A percentile compares a stretch with the other conserved stretches of the same genome.
These are phyloP conservation scores for Recurvirostra avosetta DNA, from an alignment of 2,113 vertebrate genomes.

Conservation along the genomic window DNA sequence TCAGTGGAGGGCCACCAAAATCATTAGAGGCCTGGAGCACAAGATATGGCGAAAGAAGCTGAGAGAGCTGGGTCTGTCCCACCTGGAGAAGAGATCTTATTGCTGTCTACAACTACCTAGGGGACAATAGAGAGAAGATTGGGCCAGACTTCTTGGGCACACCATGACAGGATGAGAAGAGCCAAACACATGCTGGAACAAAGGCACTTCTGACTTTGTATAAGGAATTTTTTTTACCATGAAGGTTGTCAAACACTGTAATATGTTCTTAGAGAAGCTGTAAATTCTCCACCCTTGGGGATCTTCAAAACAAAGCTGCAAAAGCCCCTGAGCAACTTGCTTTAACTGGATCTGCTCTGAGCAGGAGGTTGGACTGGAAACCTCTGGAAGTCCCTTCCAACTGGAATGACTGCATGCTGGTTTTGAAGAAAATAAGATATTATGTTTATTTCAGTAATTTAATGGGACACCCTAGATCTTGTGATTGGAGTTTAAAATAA, in stretches of 20 bases:
- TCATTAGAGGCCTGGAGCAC: neutral
- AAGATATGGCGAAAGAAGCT: neutral
- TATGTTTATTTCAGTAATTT: neutral
- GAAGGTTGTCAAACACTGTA: neutral
- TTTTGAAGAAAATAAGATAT: neutral
- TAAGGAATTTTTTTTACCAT: neutral
- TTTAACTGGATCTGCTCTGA: neutral
- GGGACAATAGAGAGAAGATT: neutral
- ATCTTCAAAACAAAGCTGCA: neutral
- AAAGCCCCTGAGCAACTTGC: neutral
- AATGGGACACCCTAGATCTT: neutral
- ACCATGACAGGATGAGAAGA: neutral
- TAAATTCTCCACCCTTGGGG: neutral
- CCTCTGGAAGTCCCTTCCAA: neutral
- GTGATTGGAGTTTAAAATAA: neutral
- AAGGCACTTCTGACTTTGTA: neutral
- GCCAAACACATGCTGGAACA: neutral
- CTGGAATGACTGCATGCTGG: neutral
- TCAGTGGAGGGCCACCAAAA: neutral
- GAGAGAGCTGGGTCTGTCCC: neutral
- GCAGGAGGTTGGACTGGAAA: neutral
- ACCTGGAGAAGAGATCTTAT: neutral
- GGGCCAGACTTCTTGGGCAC: neutral
- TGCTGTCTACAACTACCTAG: neutral
- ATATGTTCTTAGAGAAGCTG: neutral